These are phyloP conservation scores for Bujurquina vittata DNA, from an alignment of 2,113 vertebrate species.

Conservation along the genomic window DNA sequence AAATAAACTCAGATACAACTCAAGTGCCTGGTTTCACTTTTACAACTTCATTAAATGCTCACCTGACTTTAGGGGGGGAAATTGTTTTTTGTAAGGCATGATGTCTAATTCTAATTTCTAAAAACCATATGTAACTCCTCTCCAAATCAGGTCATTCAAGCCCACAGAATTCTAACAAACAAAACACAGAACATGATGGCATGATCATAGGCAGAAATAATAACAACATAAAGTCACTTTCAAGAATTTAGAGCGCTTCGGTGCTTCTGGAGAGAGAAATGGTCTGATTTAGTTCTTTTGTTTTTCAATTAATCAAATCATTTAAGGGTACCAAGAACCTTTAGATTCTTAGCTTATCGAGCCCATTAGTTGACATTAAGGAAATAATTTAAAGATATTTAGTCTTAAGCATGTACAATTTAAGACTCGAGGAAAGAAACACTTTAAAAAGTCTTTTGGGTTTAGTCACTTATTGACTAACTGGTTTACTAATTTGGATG, in stretches of 20 bases:
- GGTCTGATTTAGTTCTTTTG: background rate
- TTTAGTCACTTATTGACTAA: background rate
- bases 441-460: background rate
- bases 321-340: too few relatives aligned
- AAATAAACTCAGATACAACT: background rate
- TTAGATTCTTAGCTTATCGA: background rate
- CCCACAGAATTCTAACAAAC: background rate
- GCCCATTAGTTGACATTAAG: background rate
- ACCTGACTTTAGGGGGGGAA: background rate
- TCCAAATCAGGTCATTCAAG: background rate
- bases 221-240: background rate
- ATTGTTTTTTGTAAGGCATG: background rate
- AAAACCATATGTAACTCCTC: background rate
- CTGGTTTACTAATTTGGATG: background rate
- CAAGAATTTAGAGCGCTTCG: background rate
- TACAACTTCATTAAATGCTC: background rate
- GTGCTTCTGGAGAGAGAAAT: background rate
- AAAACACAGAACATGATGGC: background rate
- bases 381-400: background rate
- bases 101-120: background rate
- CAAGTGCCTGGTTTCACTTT: background rate
- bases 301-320: background rate
- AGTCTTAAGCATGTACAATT: background rate
- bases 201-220: constrained; percentile 1
- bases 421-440: background rate